A percentile compares a stretch with the other conserved stretches of the same genome.
These are phyloP conservation scores for Drosophila bipectinata DNA, from an alignment of 1,140 invertebrate genomes.

Conservation along the genomic window DNA sequence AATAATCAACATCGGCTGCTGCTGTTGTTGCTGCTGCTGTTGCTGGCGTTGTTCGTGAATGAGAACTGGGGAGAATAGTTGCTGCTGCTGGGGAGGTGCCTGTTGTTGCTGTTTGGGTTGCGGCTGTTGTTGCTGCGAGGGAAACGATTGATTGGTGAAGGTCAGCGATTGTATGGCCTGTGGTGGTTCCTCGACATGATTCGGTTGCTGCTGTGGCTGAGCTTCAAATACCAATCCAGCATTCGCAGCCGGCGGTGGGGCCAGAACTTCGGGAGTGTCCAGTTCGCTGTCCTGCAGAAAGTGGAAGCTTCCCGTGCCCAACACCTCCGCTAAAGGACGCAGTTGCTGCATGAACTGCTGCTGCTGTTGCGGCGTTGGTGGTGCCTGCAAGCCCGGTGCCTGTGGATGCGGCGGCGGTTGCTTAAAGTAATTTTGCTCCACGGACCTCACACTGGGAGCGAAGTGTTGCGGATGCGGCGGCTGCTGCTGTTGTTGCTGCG, in stretches of 20 bases:
- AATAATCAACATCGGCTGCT: constrained; percentile 65
- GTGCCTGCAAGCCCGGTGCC: constrained; percentile 38
- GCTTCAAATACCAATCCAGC: constrained; percentile 62
- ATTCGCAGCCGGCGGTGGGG: constrained; percentile 52
- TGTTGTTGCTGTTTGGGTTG: constrained; percentile 51
- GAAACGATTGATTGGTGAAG: constrained; percentile 91
- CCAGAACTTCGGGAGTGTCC: constrained; percentile 86
- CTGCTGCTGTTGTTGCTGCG: constrained; percentile 35
- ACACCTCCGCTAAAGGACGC: constrained; percentile 89
- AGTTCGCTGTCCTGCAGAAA: constrained; percentile 92
- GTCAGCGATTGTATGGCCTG: constrained; percentile 89
- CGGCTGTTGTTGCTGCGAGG: constrained; percentile 79
- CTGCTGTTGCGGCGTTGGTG: constrained; percentile 60
- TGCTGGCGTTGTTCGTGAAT: constrained; percentile 62
- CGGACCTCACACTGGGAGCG: constrained; percentile 85
- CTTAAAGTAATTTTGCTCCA: constrained; percentile 86
- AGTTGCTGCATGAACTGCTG: constrained; percentile 84
- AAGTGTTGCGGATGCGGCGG: constrained; percentile 44
- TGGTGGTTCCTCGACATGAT: constrained; percentile 66
- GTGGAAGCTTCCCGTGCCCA: constrained; percentile 88
- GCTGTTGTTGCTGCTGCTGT: constrained; percentile 37
- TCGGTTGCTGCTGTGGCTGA: constrained; percentile 46
- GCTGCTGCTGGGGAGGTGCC: constrained; percentile 51
- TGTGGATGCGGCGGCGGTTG: constrained; percentile 85
- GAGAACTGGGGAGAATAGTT: constrained; percentile 69